phyloP scores from a whole-genome alignment of 1,140 invertebrate species.

The Aethina tumida region DNA sequence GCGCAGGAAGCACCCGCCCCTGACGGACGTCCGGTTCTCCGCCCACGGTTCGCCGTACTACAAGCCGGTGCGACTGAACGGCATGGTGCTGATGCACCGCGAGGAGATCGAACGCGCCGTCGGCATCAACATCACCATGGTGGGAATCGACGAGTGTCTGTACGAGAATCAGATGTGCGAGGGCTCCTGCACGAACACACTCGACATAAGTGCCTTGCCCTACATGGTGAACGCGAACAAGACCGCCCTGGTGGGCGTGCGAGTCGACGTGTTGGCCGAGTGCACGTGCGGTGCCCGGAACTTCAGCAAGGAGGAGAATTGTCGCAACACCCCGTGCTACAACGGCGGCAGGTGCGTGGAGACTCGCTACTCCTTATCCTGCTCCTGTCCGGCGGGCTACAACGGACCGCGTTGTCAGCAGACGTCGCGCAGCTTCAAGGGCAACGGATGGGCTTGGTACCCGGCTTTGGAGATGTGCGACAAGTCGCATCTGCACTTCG shows the following conservation, averaged over 20 bases:
- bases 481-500: conserved; percentile 85
- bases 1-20: conserved; percentile 71
- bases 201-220: conserved; percentile 80
- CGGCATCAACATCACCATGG: conserved; percentile 94
- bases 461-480: conserved; percentile 93
- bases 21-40: conserved; percentile 88
- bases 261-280: conserved; percentile 78
- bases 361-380: conserved; percentile 74
- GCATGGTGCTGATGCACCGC: conserved; percentile 85
- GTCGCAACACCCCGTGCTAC: conserved; percentile 80
- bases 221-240: conserved; percentile 96
- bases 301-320: conserved; percentile 81
- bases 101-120: conserved; percentile 89
- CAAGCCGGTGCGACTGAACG: conserved; percentile 87
- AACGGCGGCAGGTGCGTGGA: conserved; percentile 92
- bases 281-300: conserved; percentile 87
- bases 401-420: conserved; percentile 93
- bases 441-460: conserved; percentile 93
- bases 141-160: conserved; percentile 94
- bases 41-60: conserved; percentile 94
- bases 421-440: conserved; percentile 84
- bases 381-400: conserved; percentile 83
- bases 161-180: conserved; percentile 93
- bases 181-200: conserved; percentile 86
- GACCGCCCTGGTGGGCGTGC: conserved; percentile 86